These are phyloP conservation scores for Biston stratarius DNA, from an alignment of 2,888 invertebrate species.

Conservation along the genomic window DNA sequence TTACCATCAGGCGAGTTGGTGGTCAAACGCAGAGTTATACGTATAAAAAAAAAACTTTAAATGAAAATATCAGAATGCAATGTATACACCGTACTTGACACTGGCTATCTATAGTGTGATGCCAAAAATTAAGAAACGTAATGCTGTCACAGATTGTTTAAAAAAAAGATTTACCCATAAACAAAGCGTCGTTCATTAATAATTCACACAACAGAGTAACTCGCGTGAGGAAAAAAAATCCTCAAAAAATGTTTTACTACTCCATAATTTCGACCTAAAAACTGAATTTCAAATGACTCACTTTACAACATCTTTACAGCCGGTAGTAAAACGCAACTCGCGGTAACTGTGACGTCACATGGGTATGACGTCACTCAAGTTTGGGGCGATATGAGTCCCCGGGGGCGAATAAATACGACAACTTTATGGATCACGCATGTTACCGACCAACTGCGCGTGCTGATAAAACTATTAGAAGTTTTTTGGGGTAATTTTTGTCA, in stretches of 20 bases:
- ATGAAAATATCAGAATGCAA: too few species aligned
- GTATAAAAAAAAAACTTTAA: too few species aligned
- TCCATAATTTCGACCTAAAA: slow-evolving; percentile 39
- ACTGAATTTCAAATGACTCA: slow-evolving; percentile 48
- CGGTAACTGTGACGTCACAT: slow-evolving; percentile 52
- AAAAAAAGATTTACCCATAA: slow-evolving; percentile 1
- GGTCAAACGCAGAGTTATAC: too few species aligned
- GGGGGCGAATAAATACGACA: slow-evolving; percentile 58
- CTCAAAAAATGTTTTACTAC: slow-evolving; percentile 27
- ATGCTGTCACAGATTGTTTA: background rate
- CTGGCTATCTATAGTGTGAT: too few species aligned
- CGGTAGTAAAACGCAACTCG: slow-evolving; percentile 50
- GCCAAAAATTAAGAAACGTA: too few species aligned
- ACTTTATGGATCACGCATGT: slow-evolving; percentile 48
- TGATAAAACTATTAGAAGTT: slow-evolving; percentile 44
- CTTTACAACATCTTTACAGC: slow-evolving; percentile 53
- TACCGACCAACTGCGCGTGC: slow-evolving; percentile 46
- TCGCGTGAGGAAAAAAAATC: slow-evolving; percentile 11
- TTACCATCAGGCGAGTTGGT: too few species aligned
- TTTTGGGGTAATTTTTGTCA: slow-evolving; percentile 32
- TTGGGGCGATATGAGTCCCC: slow-evolving; percentile 46
- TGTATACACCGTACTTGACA: too few species aligned
- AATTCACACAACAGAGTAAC: slow-evolving; percentile 8
- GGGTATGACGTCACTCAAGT: slow-evolving; percentile 51
- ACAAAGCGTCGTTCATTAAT: slow-evolving; percentile 4